Conservation (phyloP, 2,888 invertebrate genomes). For the Melitaea athalia region DNA sequence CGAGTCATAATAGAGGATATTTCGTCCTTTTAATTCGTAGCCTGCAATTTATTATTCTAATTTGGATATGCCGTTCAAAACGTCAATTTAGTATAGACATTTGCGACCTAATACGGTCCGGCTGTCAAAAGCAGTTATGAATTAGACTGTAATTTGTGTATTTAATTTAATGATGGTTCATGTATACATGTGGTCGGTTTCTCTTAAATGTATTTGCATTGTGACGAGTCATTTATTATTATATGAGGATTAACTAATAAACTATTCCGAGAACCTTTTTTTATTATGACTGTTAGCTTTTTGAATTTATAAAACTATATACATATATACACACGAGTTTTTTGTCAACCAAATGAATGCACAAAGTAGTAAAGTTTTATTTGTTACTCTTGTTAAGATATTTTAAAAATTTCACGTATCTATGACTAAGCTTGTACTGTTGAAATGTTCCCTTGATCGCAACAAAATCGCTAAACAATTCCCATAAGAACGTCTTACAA, state of each 20-base stretch:
- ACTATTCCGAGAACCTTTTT: conserved; percentile 4
- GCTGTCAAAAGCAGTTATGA: conserved; percentile 26
- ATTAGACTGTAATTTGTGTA: conserved; percentile 31
- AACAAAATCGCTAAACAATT: conserved; percentile 64
- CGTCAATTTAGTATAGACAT: conserved; percentile 28
- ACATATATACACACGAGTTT: neutral
- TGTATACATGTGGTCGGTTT: conserved; percentile 9
- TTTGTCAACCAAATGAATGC: neutral
- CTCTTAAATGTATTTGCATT: conserved; percentile 5
- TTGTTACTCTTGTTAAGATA: neutral
- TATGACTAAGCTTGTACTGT: conserved; percentile 4
- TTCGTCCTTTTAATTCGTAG: conserved; percentile 56
- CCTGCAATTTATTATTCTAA: conserved; percentile 65
- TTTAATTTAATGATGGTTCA: conserved; percentile 24
- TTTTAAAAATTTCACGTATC: neutral
- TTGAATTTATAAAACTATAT: neutral
- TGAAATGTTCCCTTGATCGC: conserved; percentile 15
- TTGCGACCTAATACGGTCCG: conserved; percentile 34
- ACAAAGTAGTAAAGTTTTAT: neutral
- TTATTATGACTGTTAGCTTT: neutral
- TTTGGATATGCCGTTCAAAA: conserved; percentile 46
- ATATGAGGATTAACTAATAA: conserved; percentile 5
- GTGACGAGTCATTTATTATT: conserved; percentile 13
- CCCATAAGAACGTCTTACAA: conserved; percentile 70
- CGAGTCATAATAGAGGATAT: conserved; percentile 71